Evolutionary conservation across 2,113 vertebrate species (phyloP), one percentile per base, ranked within the genome.

Genomic region (Zosterops japonicus): DNA sequence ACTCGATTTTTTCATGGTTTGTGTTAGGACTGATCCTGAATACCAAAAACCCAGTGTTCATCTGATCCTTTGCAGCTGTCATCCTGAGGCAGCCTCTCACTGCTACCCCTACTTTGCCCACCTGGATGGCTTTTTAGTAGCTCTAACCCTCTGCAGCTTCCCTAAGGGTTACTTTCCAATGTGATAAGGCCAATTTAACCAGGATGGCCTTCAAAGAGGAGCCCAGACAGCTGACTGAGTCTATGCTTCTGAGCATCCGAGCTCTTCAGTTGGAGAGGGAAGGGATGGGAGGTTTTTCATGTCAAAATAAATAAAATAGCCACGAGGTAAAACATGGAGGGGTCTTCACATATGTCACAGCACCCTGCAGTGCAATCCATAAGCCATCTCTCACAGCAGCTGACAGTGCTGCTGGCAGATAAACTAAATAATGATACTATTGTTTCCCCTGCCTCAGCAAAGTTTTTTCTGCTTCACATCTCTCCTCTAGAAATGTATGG

Each of bases 31-130:
- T 60, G 49, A 85, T 33, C 64, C 55, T 39, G 49, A 86, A 27
- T 11, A 23, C 3, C 5, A 5, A 59, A 65, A 90, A 60, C 8
- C 20, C 25, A 9, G 11, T 0, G 0, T 29, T 56, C 4, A 11
- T 19, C 64, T 78, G 75, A 7, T 35, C 56, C 47, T 65, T 44
- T 25, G 21, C 4, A 12, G 47, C 70, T 67, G 47, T 35, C 67
- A 83, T 22, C 17, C 52, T 55, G 70, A 85, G 61, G 36, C 53
- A 60, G 27, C 11, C 33, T 70, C 52, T 67, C 22, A 15, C 47
- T n/a, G 52, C 1, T 4, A 23, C 39, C 44, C 57, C 24, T 36
- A 0, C 61, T 88, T 46, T 70, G 57, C 53, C 76, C 57, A 76
- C 44, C 11, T 33, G 13, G 12, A 14, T 27, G 53, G 23, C 31